Evolutionary conservation across 2,888 invertebrate species (phyloP), one percentile per base, ranked within the genome.

Genomic region (Campaea margaritaria): DNA sequence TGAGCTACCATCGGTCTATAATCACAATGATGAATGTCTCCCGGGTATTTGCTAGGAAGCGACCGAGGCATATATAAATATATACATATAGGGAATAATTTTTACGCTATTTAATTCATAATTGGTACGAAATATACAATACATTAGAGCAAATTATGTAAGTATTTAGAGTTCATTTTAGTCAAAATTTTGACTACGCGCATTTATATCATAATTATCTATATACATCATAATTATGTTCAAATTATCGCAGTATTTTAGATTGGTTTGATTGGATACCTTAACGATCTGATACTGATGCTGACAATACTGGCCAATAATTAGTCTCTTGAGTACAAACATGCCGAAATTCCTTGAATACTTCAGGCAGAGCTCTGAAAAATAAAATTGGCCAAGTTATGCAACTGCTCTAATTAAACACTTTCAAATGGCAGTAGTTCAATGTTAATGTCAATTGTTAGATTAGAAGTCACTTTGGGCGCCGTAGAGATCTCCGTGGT

Each of bases 11-110:
- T 13, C 50, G 55, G 47, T 65, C 51, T 76, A 68, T 76, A 78
- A 81, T 81, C 75, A 77, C 73, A 70, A 74, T 74, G 79, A 79
- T 79, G 72, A 74, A 80, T 68, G 60, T 62, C 66, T 72, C 64
- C 57, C 64, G 46, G 69, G 67, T 62, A 60, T 48, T 44, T 34
- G 49, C 39, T 60, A 62, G 61, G 64, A 67, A 69, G 64, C 61
- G 31, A 49, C 53, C 15, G 27, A 38, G 14, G 11, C 42, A 31
- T 50, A 15, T 48, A 10, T 36, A 31, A 21, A 21, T 21, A 21
- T 21, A 21, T 5, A 3, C 5, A 21, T 21, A 21, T 3, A 21
- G 21, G 14, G 21, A 14, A 49, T 42, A 12, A 15, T 41, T 43
- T 43, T 43, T 34, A 31, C 4, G 34, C 43, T 13, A 1, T 31